A percentile compares a stretch with the other conserved stretches of the same genome.
Conservation (phyloP, 2,797 vertebrate genomes). For the Eurystomus glaucurus region DNA sequence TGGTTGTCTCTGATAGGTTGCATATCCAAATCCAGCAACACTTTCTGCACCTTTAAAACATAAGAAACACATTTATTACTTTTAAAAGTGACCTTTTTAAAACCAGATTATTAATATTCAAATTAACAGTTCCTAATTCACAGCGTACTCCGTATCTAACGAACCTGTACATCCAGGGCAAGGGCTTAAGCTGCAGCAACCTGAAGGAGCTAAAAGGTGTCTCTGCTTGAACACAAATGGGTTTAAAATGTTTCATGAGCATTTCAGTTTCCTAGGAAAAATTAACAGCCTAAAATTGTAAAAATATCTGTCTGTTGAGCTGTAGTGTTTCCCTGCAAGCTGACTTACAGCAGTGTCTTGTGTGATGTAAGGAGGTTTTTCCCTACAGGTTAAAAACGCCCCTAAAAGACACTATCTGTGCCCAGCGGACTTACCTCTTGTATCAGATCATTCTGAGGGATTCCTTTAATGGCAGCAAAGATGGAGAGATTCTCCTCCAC, state of each 20-base stretch:
- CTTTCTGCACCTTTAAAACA: slow-evolving; percentile 88
- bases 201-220: background rate
- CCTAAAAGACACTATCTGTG: fast-evolving
- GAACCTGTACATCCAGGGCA: background rate
- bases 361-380: fast-evolving
- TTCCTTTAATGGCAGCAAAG: slow-evolving; percentile 95
- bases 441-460: slow-evolving; percentile 87
- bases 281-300: fast-evolving
- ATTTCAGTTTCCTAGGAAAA: background rate
- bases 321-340: background rate
- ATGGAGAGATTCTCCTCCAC: slow-evolving; percentile 96
- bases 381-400: background rate
- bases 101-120: background rate
- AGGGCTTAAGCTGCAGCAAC: background rate
- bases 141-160: background rate
- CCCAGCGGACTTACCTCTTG: slow-evolving; percentile 85
- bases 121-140: background rate
- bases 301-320: fast-evolving
- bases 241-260: background rate
- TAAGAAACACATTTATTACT: background rate
- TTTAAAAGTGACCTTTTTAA: background rate
- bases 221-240: background rate
- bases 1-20: slow-evolving; percentile 95
- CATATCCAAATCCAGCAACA: slow-evolving; percentile 93
- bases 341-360: background rate